A percentile compares a stretch with the other conserved stretches of the same genome.
These are phyloP conservation scores for Tupaia chinensis DNA, from an alignment of 2,113 vertebrate species.

Conservation along the genomic window DNA sequence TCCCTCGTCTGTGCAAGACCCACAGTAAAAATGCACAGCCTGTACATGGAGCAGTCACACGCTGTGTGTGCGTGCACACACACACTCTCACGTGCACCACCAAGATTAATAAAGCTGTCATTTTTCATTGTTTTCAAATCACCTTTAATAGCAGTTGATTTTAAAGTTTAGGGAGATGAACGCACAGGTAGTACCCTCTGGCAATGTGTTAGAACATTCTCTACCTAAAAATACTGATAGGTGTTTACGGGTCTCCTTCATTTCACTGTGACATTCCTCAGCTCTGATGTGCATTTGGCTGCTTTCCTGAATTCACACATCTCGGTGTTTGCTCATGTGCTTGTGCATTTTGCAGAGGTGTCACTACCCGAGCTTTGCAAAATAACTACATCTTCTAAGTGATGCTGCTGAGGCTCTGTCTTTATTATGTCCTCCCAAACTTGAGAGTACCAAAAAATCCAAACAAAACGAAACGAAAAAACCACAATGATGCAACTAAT, in stretches of 20 bases:
- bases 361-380: conserved; percentile 70
- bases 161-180: conserved; percentile 44
- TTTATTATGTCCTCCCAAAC: conserved; percentile 12
- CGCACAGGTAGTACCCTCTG: not conserved
- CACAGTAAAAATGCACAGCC: not conserved
- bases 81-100: not conserved
- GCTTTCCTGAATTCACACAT: conserved; percentile 73
- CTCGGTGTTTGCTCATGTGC: conserved; percentile 62
- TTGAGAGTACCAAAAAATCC: not conserved
- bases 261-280: conserved; percentile 70
- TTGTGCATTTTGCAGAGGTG: conserved; percentile 66
- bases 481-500: not conserved
- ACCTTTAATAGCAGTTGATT: conserved; percentile 64
- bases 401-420: not conserved
- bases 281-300: conserved; percentile 74
- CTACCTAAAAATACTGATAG: conserved; percentile 74
- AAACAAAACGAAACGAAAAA: not conserved
- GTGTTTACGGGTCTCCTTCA: conserved; percentile 68
- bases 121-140: conserved; percentile 70
- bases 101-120: conserved; percentile 64
- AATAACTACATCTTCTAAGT: conserved; percentile 50
- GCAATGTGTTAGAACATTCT: conserved; percentile 59
- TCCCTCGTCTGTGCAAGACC: conserved; percentile 85
- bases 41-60: not conserved
- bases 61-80: not conserved